Evolutionary conservation across 2,888 invertebrate species (phyloP).

Genomic region (Philhelius pedissequus): DNA sequence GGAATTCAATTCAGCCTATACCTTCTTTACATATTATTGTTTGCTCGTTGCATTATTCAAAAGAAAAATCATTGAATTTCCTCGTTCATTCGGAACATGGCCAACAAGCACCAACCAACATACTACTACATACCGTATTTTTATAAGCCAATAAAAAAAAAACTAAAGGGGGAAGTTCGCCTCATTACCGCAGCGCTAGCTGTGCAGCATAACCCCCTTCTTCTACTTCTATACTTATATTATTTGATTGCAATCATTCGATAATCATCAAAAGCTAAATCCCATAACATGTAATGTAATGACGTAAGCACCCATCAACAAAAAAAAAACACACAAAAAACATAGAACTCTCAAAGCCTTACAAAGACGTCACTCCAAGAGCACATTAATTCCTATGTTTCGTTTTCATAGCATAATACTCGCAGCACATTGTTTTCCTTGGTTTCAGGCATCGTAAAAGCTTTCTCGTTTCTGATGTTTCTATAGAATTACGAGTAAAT

Average conservation of each 20-base stretch:
- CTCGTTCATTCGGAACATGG: slow-evolving; percentile 18
- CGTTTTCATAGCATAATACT: slow-evolving; percentile 25
- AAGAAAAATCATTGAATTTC: not conserved
- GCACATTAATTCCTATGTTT: slow-evolving; percentile 47
- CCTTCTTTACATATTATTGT: not conserved
- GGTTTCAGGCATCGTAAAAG: slow-evolving; percentile 60
- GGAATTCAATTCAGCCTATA: slow-evolving; percentile 1
- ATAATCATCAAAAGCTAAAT: not conserved
- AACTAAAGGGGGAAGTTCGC: not conserved
- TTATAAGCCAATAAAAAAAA: not conserved
- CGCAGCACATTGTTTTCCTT: slow-evolving; percentile 41
- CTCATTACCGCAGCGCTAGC: too few relatives aligned
- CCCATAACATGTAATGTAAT: slow-evolving; percentile 44
- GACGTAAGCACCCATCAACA: slow-evolving; percentile 11
- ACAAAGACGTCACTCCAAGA: slow-evolving; percentile 28
- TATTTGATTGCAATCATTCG: not conserved
- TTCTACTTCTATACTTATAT: too few relatives aligned
- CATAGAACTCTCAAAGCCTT: slow-evolving; percentile 30
- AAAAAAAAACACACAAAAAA: slow-evolving; percentile 8
- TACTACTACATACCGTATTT: not conserved
- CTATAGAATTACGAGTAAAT: slow-evolving; percentile 4
- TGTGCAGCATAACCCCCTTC: slow-evolving; percentile 21
- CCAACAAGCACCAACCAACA: not conserved
- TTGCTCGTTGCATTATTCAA: slow-evolving; percentile 11
- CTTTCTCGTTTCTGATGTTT: slow-evolving; percentile 16